Base-by-base conservation (phyloP, 2,797 vertebrate species). In the Microtus agrestis region DNA sequence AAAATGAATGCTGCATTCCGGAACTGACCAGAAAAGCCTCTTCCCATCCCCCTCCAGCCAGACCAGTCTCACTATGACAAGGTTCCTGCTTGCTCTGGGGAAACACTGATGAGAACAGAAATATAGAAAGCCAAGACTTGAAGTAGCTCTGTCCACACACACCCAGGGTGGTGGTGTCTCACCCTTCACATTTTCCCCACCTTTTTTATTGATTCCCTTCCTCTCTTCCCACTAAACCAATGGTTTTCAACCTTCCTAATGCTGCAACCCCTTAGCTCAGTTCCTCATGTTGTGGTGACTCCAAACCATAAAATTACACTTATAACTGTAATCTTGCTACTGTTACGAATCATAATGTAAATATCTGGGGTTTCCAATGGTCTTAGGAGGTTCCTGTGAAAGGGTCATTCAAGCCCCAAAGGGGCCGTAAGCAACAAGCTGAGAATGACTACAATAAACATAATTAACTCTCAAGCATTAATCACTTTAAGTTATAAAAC, bases 401-500 rank as follows among this genome's bases (percentile, higher is more conserved):
- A 74, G 73, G 73, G 73, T 76, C 27, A 11, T 76, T 76, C 12
- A 8, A 74, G 21, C 73, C 40, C 40, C 40, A 43, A 43, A 76
- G 11, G 73, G 46, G 31, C 21, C 29, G 1, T 31, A 10, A n/a
- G 5, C 77, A 19, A 79, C 9, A 79, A 51, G 48, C 51, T 51
- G 29, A 9, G 31, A 51, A 51, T 4, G 11, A 48, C 77, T n/a
- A 34, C 77, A 84, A 15, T 93, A 43, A 95, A 88, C 31, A 69
- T 91, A 59, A 80, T 91, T 71, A 69, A 63, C 65, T 27, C 89
- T 14, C 48, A 87, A 76, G 25, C 61, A 48, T 82, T 65, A 92
- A 59, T 93, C 77, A 92, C 29, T 79, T 84, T 85, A 86, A 86
- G 63, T 69, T 65, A 65, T 87, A 87, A 95, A 48, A 86, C 25